Evolutionary conservation across 1,140 invertebrate species (phyloP).

Genomic region (Drosophila athabasca): DNA sequence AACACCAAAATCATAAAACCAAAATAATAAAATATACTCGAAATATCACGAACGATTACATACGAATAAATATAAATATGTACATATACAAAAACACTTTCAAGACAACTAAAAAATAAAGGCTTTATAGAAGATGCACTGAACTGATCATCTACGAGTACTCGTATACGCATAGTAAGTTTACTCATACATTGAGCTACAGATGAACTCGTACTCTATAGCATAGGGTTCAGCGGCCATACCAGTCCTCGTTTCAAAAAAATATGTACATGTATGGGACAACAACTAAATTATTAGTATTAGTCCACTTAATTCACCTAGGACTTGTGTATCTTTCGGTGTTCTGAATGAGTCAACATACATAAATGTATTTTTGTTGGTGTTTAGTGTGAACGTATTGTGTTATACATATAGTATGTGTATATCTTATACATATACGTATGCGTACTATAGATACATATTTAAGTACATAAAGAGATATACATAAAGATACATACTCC

Average conservation of each 20-base stretch:
- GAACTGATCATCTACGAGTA: too few relatives aligned
- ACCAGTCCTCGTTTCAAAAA: slow-evolving; percentile 22
- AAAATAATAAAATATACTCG: slow-evolving; percentile 6
- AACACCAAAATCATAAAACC: slow-evolving; percentile 1
- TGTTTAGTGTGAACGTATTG: too few relatives aligned
- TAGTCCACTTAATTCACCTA: too few relatives aligned
- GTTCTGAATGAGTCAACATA: background rate
- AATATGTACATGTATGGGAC: background rate
- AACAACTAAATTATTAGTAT: too few relatives aligned
- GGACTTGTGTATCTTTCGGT: too few relatives aligned
- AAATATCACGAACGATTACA: slow-evolving; percentile 25
- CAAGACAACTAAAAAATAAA: slow-evolving; percentile 3
- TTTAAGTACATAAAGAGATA: slow-evolving; percentile 1
- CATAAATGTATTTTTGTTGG: background rate
- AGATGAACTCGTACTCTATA: too few relatives aligned
- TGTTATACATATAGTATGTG: background rate
- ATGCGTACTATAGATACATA: too few relatives aligned
- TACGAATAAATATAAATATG: background rate
- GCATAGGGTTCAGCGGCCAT: background rate
- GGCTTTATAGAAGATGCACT: background rate
- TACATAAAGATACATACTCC: background rate
- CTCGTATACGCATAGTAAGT: background rate
- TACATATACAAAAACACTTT: background rate
- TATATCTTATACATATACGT: background rate
- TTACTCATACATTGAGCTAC: background rate